Evolutionary conservation across 1,140 invertebrate genomes (phyloP).

Genomic region (Drosophila prosaltans): DNA sequence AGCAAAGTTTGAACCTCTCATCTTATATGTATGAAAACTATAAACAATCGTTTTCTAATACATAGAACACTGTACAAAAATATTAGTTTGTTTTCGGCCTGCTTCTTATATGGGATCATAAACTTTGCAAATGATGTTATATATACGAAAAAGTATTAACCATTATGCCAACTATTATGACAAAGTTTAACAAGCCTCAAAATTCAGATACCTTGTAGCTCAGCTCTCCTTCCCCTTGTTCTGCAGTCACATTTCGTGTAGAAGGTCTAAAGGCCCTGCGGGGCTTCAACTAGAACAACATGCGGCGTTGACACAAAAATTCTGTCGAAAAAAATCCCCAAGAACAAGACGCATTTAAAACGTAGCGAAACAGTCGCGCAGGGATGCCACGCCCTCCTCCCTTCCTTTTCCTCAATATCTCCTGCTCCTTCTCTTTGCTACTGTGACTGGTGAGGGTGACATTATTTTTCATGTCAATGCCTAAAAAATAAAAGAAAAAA

Average conservation of each 20-base stretch:
- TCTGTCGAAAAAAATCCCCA: slow-evolving; percentile 50
- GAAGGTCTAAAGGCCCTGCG: slow-evolving; percentile 9
- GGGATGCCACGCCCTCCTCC: slow-evolving; percentile 11
- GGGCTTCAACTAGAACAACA: slow-evolving; percentile 47
- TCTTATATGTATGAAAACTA: no score
- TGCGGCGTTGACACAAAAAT: slow-evolving; percentile 70
- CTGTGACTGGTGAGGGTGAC: slow-evolving; percentile 60
- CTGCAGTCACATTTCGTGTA: not conserved
- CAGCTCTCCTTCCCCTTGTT: not conserved
- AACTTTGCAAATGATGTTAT: not conserved
- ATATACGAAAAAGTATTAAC: not conserved
- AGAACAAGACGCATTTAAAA: slow-evolving; percentile 57
- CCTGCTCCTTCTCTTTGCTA: not conserved
- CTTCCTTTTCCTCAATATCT: no score
- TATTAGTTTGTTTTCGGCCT: no score
- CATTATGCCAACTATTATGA: slow-evolving; percentile 18
- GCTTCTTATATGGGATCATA: not conserved
- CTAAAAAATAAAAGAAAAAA: slow-evolving; percentile 56
- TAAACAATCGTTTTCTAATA: no score
- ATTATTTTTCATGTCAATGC: slow-evolving; percentile 83
- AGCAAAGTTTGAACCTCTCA: no score
- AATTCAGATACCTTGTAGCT: slow-evolving; percentile 3
- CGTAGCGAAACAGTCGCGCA: slow-evolving; percentile 29
- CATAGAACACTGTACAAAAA: no score
- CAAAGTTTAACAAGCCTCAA: slow-evolving; percentile 14